Percentiles rank a stretch among this genome's conserved stretches.
phyloP scores from a whole-genome alignment of 2,113 vertebrate species.

The Engraulis encrasicolus region DNA sequence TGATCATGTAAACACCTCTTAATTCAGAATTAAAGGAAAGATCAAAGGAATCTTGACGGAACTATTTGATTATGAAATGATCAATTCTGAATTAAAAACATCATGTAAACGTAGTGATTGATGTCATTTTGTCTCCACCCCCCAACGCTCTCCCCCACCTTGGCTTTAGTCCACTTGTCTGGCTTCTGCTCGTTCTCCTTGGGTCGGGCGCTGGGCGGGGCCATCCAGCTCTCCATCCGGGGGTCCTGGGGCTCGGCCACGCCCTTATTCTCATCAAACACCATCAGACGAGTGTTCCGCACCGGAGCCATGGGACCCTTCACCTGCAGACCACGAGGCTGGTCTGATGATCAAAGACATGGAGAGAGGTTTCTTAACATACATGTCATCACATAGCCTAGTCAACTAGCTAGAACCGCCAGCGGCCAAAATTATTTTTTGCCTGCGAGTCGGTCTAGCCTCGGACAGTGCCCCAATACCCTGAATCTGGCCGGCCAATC shows the following conservation, averaged over 20 bases:
- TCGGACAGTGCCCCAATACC: too few relatives aligned
- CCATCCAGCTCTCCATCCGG: constrained; percentile 77
- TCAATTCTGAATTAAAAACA: too few relatives aligned
- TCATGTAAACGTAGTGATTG: not conserved
- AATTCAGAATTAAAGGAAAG: too few relatives aligned
- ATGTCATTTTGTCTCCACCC: not conserved
- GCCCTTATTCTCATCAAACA: constrained; percentile 88
- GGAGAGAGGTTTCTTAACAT: too few relatives aligned
- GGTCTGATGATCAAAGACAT: constrained; percentile 61
- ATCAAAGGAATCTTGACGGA: too few relatives aligned
- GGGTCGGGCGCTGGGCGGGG: constrained; percentile 78
- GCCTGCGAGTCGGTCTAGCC: too few relatives aligned
- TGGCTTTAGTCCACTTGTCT: constrained; percentile 84
- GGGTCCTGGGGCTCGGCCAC: constrained; percentile 64
- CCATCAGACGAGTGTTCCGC: constrained; percentile 69
- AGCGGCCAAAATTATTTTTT: too few relatives aligned
- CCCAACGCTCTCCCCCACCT: constrained; percentile 25
- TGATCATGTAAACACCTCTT: too few relatives aligned
- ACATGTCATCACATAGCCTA: too few relatives aligned
- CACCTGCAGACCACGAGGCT: constrained; percentile 70
- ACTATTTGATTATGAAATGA: too few relatives aligned
- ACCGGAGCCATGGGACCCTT: constrained; percentile 55
- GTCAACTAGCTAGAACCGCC: too few relatives aligned
- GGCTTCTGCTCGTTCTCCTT: constrained; percentile 89
- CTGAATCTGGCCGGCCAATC: too few relatives aligned